Base-by-base conservation (phyloP, 2,797 vertebrate genomes). In the Sarcoramphus papa region DNA sequence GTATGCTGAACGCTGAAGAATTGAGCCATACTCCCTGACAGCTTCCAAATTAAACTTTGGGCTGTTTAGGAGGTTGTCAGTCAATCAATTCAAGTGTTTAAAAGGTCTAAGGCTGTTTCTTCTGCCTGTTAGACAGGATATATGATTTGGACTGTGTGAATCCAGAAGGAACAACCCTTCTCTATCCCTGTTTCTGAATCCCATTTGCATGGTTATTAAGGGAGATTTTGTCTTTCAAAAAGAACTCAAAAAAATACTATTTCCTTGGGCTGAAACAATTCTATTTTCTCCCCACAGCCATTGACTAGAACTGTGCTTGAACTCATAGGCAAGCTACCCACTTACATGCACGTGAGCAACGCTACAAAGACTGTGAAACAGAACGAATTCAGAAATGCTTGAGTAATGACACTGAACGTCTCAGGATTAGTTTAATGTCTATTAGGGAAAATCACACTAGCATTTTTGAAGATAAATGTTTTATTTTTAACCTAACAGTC, bases 1-100 rank as follows among this genome's bases (percentile, higher is more conserved):
- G 47, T 9, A 31, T 78, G 91, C 60, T 43, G 88, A 4, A n/a
- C 0, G 7, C 80, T 15, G 69, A 84, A 68, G 74, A 70, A 63
- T 41, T 24, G 65, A 91, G 80, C 84, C 48, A 27, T 57, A 31
- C 25, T 68, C 69, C 69, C 89, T 94, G 92, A 78, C 96, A 96
- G 95, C 89, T 92, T 12, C 94, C 94, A 95, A 57, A 96, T 96
- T 87, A 94, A 92, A 93, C 81, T 22, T 17, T 2, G 41, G 84
- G 94, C 91, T 93, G 48, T 75, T 95, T 28, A 68, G 77, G 92
- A 88, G 80, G 15, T 4, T 92, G 89, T 33, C 95, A 91, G 65
- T 85, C 95, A 92, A 75, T 89, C 87, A 96, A 94, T 96, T 51
- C 94, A 24, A 84, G 91, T 72, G 88, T n/a, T 86, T 60, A 51